Evolutionary conservation across 2,113 vertebrate genomes (phyloP).

Genomic region (Odocoileus hemionus): DNA sequence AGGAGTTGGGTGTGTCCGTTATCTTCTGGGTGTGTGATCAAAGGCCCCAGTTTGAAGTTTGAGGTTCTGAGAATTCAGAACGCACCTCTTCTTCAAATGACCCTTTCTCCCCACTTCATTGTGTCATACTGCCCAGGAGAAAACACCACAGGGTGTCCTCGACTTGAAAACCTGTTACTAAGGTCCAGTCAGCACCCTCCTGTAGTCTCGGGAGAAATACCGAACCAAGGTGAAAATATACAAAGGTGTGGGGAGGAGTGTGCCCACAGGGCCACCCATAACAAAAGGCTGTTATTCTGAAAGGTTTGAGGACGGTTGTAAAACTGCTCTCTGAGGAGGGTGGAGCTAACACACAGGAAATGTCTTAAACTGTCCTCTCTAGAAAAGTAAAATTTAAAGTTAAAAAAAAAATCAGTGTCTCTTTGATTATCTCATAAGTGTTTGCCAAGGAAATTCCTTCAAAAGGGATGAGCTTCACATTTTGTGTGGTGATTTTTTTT

Average conservation of each 20-base stretch:
- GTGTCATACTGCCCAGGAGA: background rate
- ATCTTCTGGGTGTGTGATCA: constrained; percentile 11
- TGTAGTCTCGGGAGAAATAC: constrained; percentile 40
- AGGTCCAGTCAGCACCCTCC: background rate
- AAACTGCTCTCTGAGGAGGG: constrained; percentile 54
- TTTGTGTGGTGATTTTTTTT: background rate
- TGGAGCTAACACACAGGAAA: constrained; percentile 74
- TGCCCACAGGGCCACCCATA: background rate
- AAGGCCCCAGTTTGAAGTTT: constrained; percentile 39
- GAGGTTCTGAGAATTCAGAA: constrained; percentile 60
- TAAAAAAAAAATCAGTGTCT: background rate
- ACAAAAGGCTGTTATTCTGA: constrained; percentile 63
- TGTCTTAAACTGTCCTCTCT: constrained; percentile 64
- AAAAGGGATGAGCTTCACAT: background rate
- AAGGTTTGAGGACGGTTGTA: background rate
- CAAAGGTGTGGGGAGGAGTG: background rate
- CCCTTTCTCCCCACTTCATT: background rate
- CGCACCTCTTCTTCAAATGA: background rate
- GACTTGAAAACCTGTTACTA: background rate
- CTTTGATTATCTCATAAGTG: background rate
- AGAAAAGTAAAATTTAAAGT: constrained; percentile 49
- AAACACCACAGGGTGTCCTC: background rate
- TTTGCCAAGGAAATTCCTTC: constrained; percentile 10
- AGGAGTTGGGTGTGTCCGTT: background rate
- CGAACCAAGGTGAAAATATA: constrained; percentile 8